phyloP scores from a whole-genome alignment of 2,113 vertebrate species.

The Brachypodius melanocephalos region DNA sequence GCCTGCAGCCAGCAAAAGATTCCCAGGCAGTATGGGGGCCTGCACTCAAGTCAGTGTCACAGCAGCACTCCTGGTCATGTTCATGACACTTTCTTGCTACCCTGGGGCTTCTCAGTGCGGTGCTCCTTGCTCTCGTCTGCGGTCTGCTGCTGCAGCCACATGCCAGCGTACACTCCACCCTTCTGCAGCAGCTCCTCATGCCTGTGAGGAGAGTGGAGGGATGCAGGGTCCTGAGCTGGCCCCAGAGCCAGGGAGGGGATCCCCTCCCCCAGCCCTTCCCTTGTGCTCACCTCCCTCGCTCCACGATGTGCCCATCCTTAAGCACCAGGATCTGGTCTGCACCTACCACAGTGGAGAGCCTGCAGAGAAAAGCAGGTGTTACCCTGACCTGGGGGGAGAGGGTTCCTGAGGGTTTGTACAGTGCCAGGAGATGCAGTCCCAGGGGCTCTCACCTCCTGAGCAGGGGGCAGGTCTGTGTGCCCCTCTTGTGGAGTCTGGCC shows the following conservation, averaged over 20 bases:
- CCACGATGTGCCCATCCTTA: constrained; percentile 82
- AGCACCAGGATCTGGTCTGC: constrained; percentile 95
- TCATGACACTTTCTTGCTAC: constrained; percentile 14
- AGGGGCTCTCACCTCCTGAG: not conserved
- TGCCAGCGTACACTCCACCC: constrained; percentile 84
- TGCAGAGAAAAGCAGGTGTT: constrained; percentile 4
- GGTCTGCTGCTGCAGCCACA: constrained; percentile 89
- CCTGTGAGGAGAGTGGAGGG: constrained; percentile 39
- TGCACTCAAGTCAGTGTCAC: not conserved
- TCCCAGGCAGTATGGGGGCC: not conserved
- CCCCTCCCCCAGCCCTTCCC: not conserved
- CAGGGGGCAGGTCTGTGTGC: not conserved
- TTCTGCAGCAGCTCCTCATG: constrained; percentile 88
- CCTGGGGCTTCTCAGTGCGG: constrained; percentile 68
- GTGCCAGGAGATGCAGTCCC: not conserved
- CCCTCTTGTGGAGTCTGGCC: not conserved
- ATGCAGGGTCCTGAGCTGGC: not conserved
- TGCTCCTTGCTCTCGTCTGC: constrained; percentile 75
- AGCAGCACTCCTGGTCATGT: fast-evolving
- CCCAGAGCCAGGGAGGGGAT: not conserved
- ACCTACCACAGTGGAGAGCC: constrained; percentile 89
- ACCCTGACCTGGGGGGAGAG: not conserved
- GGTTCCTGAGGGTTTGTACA: fast-evolving
- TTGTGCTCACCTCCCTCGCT: constrained; percentile 83
- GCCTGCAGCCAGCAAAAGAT: not conserved